Evolutionary conservation across 2,888 invertebrate genomes (phyloP).

Genomic region (Melieria omissa): DNA sequence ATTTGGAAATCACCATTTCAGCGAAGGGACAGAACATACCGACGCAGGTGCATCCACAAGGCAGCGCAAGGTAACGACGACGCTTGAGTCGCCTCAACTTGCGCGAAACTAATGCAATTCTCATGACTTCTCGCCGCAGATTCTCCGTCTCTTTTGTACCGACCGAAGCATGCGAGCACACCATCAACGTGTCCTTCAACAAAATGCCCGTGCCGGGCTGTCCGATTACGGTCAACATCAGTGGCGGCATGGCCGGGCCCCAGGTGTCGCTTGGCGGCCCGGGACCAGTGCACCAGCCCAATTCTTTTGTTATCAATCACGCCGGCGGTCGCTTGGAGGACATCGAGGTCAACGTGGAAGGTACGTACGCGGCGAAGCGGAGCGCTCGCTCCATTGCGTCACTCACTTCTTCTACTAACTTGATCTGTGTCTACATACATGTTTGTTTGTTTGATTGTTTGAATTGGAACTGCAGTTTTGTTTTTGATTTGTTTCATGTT

Average conservation of each 20-base stretch:
- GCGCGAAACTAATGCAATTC: too few species aligned
- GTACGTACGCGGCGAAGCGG: constrained; percentile 68
- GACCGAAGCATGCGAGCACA: constrained; percentile 92
- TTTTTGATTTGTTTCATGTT: too few species aligned
- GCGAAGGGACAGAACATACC: constrained; percentile 93
- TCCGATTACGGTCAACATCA: constrained; percentile 88
- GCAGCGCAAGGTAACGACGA: constrained; percentile 71
- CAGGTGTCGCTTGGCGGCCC: constrained; percentile 79
- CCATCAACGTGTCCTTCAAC: constrained; percentile 97
- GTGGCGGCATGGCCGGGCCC: constrained; percentile 73
- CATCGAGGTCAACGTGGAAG: constrained; percentile 96
- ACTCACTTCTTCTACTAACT: too few species aligned
- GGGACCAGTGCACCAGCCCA: constrained; percentile 77
- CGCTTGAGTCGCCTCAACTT: too few species aligned
- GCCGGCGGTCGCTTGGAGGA: constrained; percentile 91
- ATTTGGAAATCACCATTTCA: constrained; percentile 95
- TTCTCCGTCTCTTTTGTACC: constrained; percentile 98
- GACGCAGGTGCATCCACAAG: constrained; percentile 94
- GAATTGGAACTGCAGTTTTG: too few species aligned
- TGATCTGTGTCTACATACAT: too few species aligned
- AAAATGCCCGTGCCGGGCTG: constrained; percentile 88
- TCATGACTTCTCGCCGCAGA: constrained; percentile 61
- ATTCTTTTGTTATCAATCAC: constrained; percentile 80
- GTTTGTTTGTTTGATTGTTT: too few species aligned
- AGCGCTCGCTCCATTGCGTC: neutral